phyloP scores from a whole-genome alignment of 2,113 vertebrate genomes.

The Misgurnus anguillicaudatus region DNA sequence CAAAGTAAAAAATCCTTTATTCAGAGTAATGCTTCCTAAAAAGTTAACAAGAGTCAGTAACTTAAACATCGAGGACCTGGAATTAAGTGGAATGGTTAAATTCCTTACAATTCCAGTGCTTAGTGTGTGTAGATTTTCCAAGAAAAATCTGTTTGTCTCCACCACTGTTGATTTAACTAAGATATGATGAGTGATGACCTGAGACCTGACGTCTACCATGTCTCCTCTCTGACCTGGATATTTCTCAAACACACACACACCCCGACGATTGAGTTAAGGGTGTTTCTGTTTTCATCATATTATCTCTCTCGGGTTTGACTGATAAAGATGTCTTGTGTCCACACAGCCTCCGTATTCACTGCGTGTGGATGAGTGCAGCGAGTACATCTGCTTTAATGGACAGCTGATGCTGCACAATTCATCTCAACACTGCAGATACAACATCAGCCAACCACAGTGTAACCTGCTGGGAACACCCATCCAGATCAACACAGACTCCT shows the following conservation, averaged over 20 bases:
- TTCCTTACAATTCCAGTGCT: not conserved
- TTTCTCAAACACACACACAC: not conserved
- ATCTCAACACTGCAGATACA: conserved; percentile 88
- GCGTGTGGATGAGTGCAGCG: conserved; percentile 89
- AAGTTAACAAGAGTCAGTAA: too few species aligned
- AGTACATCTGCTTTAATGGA: conserved; percentile 89
- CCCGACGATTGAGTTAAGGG: not conserved
- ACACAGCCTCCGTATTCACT: conserved; percentile 80
- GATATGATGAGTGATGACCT: not conserved
- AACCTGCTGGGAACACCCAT: conserved; percentile 91
- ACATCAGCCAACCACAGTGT: conserved; percentile 84
- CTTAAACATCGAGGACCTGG: too few species aligned
- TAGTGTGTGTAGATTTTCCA: not conserved
- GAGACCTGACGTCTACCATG: not conserved
- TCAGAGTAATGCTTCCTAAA: too few species aligned
- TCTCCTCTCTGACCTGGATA: conserved; percentile 13
- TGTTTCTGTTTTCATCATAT: too few species aligned
- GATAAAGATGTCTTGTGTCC: conserved; percentile 34
- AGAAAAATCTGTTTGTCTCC: not conserved
- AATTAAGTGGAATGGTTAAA: not conserved
- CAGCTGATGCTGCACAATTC: conserved; percentile 91
- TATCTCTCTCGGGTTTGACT: not conserved
- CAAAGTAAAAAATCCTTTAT: too few species aligned
- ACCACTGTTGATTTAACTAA: not conserved
- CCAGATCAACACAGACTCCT: conserved; percentile 88